phyloP scores from a whole-genome alignment of 2,888 invertebrate species.

The Idaea aversata region DNA sequence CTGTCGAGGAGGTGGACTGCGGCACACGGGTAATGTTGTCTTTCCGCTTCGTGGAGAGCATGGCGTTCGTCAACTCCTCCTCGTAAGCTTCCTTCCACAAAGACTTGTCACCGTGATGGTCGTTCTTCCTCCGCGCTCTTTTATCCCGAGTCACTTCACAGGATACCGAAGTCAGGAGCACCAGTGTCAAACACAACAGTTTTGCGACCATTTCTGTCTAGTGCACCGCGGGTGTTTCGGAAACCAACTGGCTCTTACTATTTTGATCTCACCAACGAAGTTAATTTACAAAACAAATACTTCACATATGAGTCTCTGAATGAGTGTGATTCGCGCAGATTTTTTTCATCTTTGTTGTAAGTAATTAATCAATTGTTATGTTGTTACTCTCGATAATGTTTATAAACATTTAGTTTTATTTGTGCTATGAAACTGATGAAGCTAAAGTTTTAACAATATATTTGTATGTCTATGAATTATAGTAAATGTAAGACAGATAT shows the following conservation, averaged over 20 bases:
- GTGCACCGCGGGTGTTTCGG: constrained; percentile 35
- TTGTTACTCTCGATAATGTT: constrained; percentile 39
- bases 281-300: constrained; percentile 55
- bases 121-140: constrained; percentile 44
- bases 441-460: not conserved
- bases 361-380: constrained; percentile 31
- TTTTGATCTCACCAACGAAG: constrained; percentile 10
- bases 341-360: constrained; percentile 35
- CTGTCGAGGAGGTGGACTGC: constrained; percentile 39
- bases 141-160: constrained; percentile 39
- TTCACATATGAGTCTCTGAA: constrained; percentile 34
- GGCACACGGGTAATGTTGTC: constrained; percentile 53
- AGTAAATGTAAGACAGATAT: too few relatives aligned
- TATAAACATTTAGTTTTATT: constrained; percentile 26
- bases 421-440: not conserved
- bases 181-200: constrained; percentile 33
- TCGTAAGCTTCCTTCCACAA: constrained; percentile 73
- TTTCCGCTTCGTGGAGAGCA: constrained; percentile 46
- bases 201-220: constrained; percentile 49
- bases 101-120: constrained; percentile 43
- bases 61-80: constrained; percentile 62
- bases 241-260: constrained; percentile 40
- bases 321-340: constrained; percentile 42
- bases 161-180: constrained; percentile 36
- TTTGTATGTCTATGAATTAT: not conserved